Percentiles rank a stretch among this genome's conserved stretches.
Conservation (phyloP, 2,888 invertebrate species). For the Keiferia lycopersicella region DNA sequence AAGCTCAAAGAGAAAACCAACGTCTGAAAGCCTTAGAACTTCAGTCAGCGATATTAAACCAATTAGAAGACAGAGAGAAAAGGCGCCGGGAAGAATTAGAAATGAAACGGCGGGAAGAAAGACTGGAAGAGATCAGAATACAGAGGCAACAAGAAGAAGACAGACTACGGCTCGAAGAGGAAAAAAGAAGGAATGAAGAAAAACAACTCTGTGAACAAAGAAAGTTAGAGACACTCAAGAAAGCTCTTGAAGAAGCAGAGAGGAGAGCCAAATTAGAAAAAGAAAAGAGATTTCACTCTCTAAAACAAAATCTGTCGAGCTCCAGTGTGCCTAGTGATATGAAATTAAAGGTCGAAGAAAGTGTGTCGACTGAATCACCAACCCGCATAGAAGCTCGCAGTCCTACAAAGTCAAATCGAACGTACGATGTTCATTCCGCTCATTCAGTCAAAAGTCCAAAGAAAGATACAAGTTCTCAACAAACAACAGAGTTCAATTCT, state of each 20-base stretch:
- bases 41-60: constrained; percentile 91
- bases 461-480: constrained; percentile 64
- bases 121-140: constrained; percentile 89
- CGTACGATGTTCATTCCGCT: constrained; percentile 69
- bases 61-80: constrained; percentile 91
- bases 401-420: constrained; percentile 68
- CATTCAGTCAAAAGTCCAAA: constrained; percentile 69
- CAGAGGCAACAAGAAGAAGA: constrained; percentile 87
- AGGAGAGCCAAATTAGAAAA: constrained; percentile 86
- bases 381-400: constrained; percentile 10
- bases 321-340: constrained; percentile 42
- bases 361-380: constrained; percentile 23
- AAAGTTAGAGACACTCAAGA: constrained; percentile 87
- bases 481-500: constrained; percentile 69
- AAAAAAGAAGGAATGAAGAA: constrained; percentile 84
- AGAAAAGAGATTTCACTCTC: constrained; percentile 71
- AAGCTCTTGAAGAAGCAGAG: constrained; percentile 90
- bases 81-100: constrained; percentile 89
- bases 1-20: constrained; percentile 90
- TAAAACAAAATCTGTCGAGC: constrained; percentile 51
- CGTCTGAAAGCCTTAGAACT: constrained; percentile 92
- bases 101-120: constrained; percentile 87
- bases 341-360: constrained; percentile 47
- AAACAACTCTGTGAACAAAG: constrained; percentile 87
- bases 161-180: constrained; percentile 85